Conservation (phyloP, 2,888 invertebrate species). For the Phyllotreta cruciferae region DNA sequence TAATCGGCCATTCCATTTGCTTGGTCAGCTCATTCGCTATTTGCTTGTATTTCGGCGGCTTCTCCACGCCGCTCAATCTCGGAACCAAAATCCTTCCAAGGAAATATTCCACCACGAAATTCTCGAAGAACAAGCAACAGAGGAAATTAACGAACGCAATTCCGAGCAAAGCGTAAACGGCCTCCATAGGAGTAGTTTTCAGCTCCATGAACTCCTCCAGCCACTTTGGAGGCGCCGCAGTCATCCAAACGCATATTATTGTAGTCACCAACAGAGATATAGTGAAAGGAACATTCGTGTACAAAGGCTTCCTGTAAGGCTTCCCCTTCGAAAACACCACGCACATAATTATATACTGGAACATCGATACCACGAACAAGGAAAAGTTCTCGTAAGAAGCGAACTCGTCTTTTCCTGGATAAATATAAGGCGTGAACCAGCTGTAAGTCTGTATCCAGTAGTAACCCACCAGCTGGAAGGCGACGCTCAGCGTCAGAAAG, state of each 20-base stretch:
- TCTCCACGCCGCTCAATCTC: constrained; percentile 56
- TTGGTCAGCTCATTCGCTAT: constrained; percentile 38
- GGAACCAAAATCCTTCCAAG: constrained; percentile 64
- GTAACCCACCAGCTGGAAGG: constrained; percentile 62
- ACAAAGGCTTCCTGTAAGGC: constrained; percentile 69
- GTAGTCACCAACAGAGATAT: constrained; percentile 62
- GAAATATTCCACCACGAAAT: constrained; percentile 65
- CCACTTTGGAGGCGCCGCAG: constrained; percentile 62
- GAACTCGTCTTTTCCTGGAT: constrained; percentile 47
- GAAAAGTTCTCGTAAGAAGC: constrained; percentile 69
- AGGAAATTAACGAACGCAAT: constrained; percentile 65
- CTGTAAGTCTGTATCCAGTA: constrained; percentile 62
- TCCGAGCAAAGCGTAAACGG: constrained; percentile 58
- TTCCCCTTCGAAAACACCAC: constrained; percentile 71
- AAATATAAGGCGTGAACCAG: constrained; percentile 65
- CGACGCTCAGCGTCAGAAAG: constrained; percentile 62
- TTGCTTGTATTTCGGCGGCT: constrained; percentile 38
- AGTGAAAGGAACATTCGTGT: constrained; percentile 66
- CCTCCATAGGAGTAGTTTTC: constrained; percentile 66
- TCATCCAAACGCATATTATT: constrained; percentile 62
- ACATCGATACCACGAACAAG: constrained; percentile 68
- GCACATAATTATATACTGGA: constrained; percentile 71
- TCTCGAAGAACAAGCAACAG: constrained; percentile 65
- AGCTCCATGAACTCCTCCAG: constrained; percentile 68
- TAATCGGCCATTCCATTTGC: constrained; percentile 41